phyloP scores from a whole-genome alignment of 2,888 invertebrate species.

The Clusia tigrina region DNA sequence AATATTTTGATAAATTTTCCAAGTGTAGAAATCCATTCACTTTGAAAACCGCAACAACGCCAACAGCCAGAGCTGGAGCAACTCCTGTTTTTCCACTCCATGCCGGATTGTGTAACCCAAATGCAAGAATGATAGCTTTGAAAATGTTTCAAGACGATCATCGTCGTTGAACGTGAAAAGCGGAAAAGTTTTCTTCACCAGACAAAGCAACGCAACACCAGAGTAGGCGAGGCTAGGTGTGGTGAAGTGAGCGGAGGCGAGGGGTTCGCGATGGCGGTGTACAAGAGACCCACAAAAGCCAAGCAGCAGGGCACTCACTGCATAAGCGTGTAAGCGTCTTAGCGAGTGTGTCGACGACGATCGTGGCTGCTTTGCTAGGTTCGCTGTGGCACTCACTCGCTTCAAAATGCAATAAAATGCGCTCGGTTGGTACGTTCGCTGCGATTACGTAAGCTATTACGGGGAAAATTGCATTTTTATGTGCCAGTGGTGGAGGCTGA shows the following conservation, averaged over 20 bases:
- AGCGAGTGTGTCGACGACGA: no score
- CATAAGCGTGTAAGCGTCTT: neutral
- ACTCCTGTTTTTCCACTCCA: neutral
- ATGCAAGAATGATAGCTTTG: neutral
- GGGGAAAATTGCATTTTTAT: constrained; percentile 7
- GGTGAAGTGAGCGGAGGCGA: no score
- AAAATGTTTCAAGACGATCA: constrained; percentile 52
- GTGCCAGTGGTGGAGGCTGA: constrained; percentile 20
- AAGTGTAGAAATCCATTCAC: constrained; percentile 1
- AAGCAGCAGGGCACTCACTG: neutral
- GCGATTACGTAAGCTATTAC: neutral
- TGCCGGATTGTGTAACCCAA: neutral
- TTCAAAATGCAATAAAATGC: no score
- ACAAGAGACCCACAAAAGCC: neutral
- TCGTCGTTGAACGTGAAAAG: constrained; percentile 65
- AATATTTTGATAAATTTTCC: neutral
- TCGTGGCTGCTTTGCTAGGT: no score
- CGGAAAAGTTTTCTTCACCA: constrained; percentile 60
- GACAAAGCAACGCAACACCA: constrained; percentile 39
- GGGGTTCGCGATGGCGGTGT: neutral
- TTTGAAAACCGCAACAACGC: neutral
- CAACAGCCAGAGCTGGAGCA: neutral
- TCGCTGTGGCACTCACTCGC: no score
- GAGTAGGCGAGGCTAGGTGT: constrained; percentile 24
- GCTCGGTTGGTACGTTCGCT: no score